Percentiles rank a stretch among this genome's conserved stretches.
Conservation (phyloP, 2,888 invertebrate species). For the Stenolophus ochropezus region DNA sequence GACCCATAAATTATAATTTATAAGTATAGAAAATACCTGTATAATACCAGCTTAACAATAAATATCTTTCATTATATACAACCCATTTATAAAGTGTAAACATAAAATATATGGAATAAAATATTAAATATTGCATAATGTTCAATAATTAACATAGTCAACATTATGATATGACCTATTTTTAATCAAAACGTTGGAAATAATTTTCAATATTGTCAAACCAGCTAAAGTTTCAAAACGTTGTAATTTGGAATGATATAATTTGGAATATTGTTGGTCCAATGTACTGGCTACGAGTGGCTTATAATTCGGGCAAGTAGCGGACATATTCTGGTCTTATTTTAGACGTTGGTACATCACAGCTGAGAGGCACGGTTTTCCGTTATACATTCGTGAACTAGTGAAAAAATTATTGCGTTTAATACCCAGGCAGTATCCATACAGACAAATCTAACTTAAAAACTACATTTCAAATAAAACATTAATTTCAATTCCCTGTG, state of each 20-base stretch:
- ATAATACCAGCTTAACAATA: neutral
- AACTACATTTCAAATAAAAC: neutral
- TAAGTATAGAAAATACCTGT: no score
- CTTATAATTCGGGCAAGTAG: slow-evolving; percentile 51
- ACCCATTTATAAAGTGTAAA: slow-evolving; percentile 4
- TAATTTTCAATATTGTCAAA: neutral
- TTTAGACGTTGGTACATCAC: slow-evolving; percentile 50
- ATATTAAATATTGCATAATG: neutral
- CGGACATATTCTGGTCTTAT: slow-evolving; percentile 38
- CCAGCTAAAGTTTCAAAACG: neutral
- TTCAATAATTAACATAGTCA: neutral
- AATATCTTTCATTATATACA: neutral
- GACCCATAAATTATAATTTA: no score
- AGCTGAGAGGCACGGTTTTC: slow-evolving; percentile 56
- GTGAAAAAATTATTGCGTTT: slow-evolving; percentile 46
- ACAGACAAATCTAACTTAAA: neutral
- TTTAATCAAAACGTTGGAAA: neutral
- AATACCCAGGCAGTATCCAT: neutral
- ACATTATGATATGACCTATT: slow-evolving; percentile 5
- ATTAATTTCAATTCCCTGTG: neutral
- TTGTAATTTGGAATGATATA: slow-evolving; percentile 1
- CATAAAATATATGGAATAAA: slow-evolving; percentile 1
- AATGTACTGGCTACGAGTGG: slow-evolving; percentile 29
- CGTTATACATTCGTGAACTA: slow-evolving; percentile 49
- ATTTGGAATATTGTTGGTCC: slow-evolving; percentile 40